Base-by-base conservation (phyloP, 2,888 invertebrate genomes). In the Epinotia bilunana region DNA sequence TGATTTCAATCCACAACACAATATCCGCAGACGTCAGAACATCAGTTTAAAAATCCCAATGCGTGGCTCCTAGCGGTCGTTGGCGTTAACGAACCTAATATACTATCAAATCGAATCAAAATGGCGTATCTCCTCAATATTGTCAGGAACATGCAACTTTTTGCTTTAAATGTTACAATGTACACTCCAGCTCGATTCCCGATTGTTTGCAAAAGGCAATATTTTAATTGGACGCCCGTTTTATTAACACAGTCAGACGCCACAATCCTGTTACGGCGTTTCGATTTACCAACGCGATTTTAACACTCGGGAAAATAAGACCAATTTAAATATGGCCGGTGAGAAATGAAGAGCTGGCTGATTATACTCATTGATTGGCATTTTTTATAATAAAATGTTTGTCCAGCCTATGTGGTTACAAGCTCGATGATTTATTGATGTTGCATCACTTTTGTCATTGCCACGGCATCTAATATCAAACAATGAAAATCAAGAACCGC, bases 161-260 rank as follows among this genome's bases (percentile, higher is more conserved):
- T 53, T 53, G 6, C n/a, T 13, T 53, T 16, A 53, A n/a, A 53
- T 6, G n/a, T 16, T 53, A 13, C 6, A 53, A 53, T 53, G 53
- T 53, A 53, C n/a, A 53, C 53, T 7, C 53, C 53, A 53, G 53
- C n/a, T 53, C 74, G 79, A 77, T 75, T 78, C 73, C 81, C 80
- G 78, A 83, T 84, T 86, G 84, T 85, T 86, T 83, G 86, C 78
- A 81, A 83, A 84, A 80, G 84, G 87, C 84, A 85, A 87, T 85
- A 84, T 84, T 87, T 87, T 87, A 87, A 81, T 87, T 87, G 87
- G 82, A 83, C 78, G 83, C 79, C 81, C 76, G 74, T 79, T 80
- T 79, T 78, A 79, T 79, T 80, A 79, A 77, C 74, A 77, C 83
- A 82, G 82, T 80, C 80, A 80, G 81, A 81, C 80, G 80, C 80